phyloP scores from a whole-genome alignment of 2,888 invertebrate genomes.

The Aphrophora alni region DNA sequence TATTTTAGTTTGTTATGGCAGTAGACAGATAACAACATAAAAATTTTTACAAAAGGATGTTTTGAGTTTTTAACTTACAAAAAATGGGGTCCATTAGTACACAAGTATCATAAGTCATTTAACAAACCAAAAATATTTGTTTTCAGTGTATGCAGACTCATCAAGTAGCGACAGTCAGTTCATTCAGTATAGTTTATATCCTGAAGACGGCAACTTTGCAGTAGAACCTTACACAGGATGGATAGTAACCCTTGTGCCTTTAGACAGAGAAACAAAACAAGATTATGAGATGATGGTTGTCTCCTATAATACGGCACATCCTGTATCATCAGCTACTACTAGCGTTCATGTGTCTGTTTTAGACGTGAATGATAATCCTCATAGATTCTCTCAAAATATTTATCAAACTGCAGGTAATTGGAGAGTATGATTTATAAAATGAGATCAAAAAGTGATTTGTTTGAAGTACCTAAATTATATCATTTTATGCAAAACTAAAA shows the following conservation, averaged over 20 bases:
- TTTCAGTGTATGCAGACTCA: not conserved
- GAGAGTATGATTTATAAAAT: too few species aligned
- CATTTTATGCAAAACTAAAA: too few species aligned
- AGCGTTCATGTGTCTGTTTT: not conserved
- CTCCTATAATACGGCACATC: not conserved
- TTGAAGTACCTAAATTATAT: too few species aligned
- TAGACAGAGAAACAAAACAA: conserved; percentile 17
- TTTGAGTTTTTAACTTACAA: too few species aligned
- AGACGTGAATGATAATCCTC: conserved; percentile 30
- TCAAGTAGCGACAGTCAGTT: not conserved
- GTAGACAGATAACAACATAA: too few species aligned
- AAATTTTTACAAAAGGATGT: too few species aligned
- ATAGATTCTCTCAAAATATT: conserved; percentile 11
- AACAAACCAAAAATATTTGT: too few species aligned
- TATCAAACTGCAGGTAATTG: conserved; percentile 24
- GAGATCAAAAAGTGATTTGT: too few species aligned
- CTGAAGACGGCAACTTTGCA: not conserved
- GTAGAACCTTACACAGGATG: conserved; percentile 24
- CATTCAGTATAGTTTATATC: not conserved
- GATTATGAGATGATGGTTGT: conserved; percentile 6
- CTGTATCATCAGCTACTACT: not conserved
- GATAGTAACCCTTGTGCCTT: not conserved
- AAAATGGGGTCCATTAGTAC: too few species aligned
- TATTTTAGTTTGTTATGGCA: too few species aligned
- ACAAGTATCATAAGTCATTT: too few species aligned